These are phyloP conservation scores for Coenonympha arcania DNA, from an alignment of 2,888 invertebrate species.

Conservation along the genomic window DNA sequence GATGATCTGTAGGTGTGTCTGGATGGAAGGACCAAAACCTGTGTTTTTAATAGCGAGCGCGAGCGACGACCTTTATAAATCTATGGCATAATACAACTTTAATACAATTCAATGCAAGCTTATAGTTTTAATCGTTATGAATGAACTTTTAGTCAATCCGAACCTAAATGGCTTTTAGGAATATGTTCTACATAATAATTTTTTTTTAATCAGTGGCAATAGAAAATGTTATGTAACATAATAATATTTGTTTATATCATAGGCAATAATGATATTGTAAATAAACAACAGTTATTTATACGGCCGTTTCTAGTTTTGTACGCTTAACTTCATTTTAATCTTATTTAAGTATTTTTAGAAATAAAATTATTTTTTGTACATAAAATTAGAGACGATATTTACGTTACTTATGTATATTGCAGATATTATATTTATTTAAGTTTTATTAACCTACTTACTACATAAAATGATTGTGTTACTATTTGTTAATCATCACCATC, in stretches of 20 bases:
- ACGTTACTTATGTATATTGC: constrained; percentile 19
- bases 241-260: not conserved
- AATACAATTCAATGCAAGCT: too few species aligned
- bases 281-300: constrained; percentile 16
- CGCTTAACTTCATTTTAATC: constrained; percentile 6
- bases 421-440: constrained; percentile 10
- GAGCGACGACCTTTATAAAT: too few species aligned
- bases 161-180: too few species aligned
- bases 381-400: constrained; percentile 12
- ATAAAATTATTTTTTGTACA: constrained; percentile 9
- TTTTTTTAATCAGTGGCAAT: too few species aligned
- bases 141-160: too few species aligned
- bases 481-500: constrained; percentile 8
- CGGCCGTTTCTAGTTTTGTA: constrained; percentile 17
- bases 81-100: too few species aligned
- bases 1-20: too few species aligned
- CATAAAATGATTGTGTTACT: constrained; percentile 7
- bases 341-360: constrained; percentile 8
- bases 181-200: too few species aligned
- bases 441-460: too few species aligned
- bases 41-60: too few species aligned
- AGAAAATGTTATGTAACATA: not conserved
- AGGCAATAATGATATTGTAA: constrained; percentile 1
- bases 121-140: too few species aligned
- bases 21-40: too few species aligned